phyloP scores from a whole-genome alignment of 2,888 invertebrate genomes.

The Hymenopus coronatus region DNA sequence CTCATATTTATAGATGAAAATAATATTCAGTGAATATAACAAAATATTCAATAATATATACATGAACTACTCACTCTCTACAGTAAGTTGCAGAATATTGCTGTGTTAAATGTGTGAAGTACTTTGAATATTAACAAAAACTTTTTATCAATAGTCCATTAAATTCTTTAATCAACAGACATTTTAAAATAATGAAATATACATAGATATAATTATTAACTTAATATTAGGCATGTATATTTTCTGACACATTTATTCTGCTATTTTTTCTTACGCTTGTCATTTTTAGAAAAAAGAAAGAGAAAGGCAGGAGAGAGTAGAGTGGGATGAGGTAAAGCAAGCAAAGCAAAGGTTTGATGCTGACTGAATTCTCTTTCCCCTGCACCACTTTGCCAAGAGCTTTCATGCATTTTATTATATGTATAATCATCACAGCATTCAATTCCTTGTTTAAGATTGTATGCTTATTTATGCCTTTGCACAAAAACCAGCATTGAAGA shows the following conservation, averaged over 20 bases:
- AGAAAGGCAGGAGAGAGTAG: neutral
- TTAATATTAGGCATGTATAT: neutral
- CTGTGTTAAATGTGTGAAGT: too few species aligned
- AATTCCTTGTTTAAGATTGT: neutral
- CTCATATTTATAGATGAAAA: too few species aligned
- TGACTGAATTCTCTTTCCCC: neutral
- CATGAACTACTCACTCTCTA: too few species aligned
- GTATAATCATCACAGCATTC: neutral
- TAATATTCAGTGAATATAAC: too few species aligned
- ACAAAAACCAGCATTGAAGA: neutral
- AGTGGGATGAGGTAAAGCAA: neutral
- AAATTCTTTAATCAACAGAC: neutral
- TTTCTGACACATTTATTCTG: neutral
- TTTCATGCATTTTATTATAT: neutral
- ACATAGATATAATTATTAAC: neutral
- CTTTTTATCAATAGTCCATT: neutral
- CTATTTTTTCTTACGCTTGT: neutral
- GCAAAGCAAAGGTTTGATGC: neutral
- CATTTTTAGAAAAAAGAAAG: neutral
- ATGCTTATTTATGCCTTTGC: neutral
- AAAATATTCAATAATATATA: too few species aligned
- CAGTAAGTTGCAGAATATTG: too few species aligned
- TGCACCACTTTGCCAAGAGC: neutral
- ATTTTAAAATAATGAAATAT: neutral
- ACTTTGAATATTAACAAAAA: too few species aligned